phyloP scores from a whole-genome alignment of 2,113 vertebrate species.

The Anhinga rufa region DNA sequence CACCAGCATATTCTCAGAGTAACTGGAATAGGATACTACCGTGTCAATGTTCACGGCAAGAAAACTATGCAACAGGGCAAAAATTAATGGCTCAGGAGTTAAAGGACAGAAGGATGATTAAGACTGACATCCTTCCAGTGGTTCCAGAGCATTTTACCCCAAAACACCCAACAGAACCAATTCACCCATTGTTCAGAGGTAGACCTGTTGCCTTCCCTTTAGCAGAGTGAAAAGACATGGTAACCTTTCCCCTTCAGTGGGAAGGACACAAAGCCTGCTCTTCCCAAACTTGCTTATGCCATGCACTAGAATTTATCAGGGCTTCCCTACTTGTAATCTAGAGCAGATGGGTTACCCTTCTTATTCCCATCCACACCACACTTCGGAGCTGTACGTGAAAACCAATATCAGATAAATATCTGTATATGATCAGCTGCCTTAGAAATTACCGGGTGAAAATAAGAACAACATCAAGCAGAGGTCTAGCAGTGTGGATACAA shows the following conservation, averaged over 20 bases:
- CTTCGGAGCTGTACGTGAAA: background rate
- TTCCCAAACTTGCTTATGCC: background rate
- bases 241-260: background rate
- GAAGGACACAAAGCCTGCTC: background rate
- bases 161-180: background rate
- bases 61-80: background rate
- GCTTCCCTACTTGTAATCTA: background rate
- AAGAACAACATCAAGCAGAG: background rate
- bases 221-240: background rate
- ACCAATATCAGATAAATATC: background rate
- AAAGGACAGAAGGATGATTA: background rate
- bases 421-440: background rate
- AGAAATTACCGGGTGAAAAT: background rate
- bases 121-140: background rate
- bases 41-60: background rate
- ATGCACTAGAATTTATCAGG: background rate
- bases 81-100: background rate
- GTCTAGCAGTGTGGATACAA: background rate
- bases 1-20: background rate
- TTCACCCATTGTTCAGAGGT: background rate
- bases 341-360: background rate
- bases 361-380: background rate
- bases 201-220: background rate
- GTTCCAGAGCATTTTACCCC: background rate
- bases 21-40: background rate